Percentiles rank a stretch among this genome's conserved stretches.
phyloP scores from a whole-genome alignment of 2,113 vertebrate species.

The Lontra canadensis region DNA sequence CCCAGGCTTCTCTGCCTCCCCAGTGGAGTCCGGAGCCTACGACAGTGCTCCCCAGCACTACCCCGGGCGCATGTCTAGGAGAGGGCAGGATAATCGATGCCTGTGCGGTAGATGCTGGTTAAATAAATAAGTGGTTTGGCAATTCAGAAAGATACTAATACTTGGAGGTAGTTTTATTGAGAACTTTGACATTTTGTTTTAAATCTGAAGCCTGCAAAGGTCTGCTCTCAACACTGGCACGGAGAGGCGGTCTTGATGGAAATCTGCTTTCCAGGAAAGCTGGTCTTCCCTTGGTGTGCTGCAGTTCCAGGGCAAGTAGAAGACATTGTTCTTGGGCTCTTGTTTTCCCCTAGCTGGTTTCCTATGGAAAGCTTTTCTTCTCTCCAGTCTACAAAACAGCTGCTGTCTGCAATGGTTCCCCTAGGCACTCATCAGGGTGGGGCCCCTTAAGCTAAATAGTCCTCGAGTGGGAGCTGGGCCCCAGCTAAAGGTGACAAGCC shows the following conservation, averaged over 20 bases:
- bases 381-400: not conserved
- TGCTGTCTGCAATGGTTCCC: accelerated
- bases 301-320: not conserved
- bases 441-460: not conserved
- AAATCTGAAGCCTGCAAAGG: not conserved
- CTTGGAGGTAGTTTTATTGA: not conserved
- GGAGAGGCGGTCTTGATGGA: not conserved
- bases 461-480: not conserved
- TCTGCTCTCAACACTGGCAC: not conserved
- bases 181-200: not conserved
- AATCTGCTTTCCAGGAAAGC: not conserved
- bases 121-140: not conserved
- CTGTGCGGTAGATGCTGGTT: not conserved
- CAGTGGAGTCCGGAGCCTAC: accelerated
- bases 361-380: not conserved
- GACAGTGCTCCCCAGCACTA: accelerated
- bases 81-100: accelerated
- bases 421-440: not conserved
- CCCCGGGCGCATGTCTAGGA: accelerated
- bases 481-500: not conserved
- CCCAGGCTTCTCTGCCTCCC: not conserved
- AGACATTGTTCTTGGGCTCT: not conserved
- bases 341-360: not conserved
- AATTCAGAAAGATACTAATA: not conserved
- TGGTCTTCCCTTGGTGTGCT: not conserved